phyloP scores from a whole-genome alignment of 2,888 invertebrate species.

The Melinaea menophilus region DNA sequence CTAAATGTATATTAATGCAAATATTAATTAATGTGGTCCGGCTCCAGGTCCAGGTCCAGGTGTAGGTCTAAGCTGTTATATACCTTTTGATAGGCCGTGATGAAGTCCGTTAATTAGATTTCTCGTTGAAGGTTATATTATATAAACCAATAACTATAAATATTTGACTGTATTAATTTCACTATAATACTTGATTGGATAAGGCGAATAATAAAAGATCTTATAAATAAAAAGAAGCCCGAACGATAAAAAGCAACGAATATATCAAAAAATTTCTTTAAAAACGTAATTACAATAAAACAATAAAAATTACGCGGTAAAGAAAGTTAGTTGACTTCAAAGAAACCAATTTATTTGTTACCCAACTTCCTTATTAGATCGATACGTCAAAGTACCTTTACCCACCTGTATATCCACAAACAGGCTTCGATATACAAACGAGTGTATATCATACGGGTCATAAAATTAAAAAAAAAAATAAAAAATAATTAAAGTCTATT shows the following conservation, averaged over 20 bases:
- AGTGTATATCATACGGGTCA: background rate
- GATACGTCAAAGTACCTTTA: constrained; percentile 4
- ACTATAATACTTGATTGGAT: background rate
- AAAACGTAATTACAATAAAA: constrained; percentile 3
- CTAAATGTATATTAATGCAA: constrained; percentile 56
- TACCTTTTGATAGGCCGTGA: constrained; percentile 4
- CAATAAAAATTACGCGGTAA: background rate
- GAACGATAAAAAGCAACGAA: background rate
- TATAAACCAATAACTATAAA: constrained; percentile 3
- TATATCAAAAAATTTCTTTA: background rate
- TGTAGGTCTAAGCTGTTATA: constrained; percentile 3
- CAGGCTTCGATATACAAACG: background rate
- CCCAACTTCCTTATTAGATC: background rate
- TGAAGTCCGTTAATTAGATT: background rate
- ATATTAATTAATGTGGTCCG: constrained; percentile 39
- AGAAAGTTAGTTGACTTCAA: constrained; percentile 2
- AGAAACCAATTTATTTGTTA: constrained; percentile 1
- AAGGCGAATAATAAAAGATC: too few species aligned
- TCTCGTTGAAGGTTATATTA: background rate
- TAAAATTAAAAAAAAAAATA: too few species aligned
- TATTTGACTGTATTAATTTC: background rate
- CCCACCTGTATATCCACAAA: background rate
- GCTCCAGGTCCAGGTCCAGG: constrained; percentile 38
- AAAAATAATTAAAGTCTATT: too few species aligned
- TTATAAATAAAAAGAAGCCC: background rate